phyloP scores from a whole-genome alignment of 2,113 vertebrate genomes.

The Scophthalmus maximus region DNA sequence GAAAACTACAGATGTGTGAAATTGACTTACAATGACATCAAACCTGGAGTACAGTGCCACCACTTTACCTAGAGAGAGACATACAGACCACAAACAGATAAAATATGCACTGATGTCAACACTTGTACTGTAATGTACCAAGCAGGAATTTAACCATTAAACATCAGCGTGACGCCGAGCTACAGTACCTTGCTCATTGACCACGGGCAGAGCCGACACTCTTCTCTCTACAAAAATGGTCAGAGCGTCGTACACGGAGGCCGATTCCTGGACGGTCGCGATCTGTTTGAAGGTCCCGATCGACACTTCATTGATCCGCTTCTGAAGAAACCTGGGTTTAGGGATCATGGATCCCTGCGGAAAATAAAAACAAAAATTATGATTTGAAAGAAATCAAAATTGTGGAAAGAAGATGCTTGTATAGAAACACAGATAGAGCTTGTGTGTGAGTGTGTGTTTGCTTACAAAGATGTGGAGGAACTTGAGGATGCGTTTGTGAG shows the following conservation, averaged over 20 bases:
- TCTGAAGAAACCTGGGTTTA: conserved; percentile 89
- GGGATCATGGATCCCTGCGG: conserved; percentile 88
- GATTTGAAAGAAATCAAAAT: neutral
- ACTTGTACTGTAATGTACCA: too few species aligned
- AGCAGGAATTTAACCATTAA: neutral
- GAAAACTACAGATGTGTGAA: too few species aligned
- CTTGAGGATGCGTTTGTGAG: conserved; percentile 96
- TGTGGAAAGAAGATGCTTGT: too few species aligned
- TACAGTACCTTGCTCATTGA: conserved; percentile 86
- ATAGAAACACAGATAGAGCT: too few species aligned
- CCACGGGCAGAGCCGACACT: conserved; percentile 92
- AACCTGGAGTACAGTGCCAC: conserved; percentile 96
- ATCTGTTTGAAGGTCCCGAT: conserved; percentile 92
- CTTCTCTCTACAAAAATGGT: conserved; percentile 92
- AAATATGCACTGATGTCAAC: too few species aligned
- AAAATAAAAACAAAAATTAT: neutral
- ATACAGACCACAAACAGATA: neutral
- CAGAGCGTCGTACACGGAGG: conserved; percentile 87
- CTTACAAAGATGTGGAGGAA: conserved; percentile 93
- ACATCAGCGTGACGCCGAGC: neutral
- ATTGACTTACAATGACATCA: conserved; percentile 95
- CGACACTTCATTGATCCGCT: conserved; percentile 86
- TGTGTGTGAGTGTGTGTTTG: too few species aligned
- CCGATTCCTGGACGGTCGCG: conserved; percentile 87
- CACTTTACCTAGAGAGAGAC: conserved; percentile 85